Percentiles rank a stretch among this genome's conserved stretches.
Conservation (phyloP, 2,113 vertebrate species). For the Pelecanoides urinatrix region DNA sequence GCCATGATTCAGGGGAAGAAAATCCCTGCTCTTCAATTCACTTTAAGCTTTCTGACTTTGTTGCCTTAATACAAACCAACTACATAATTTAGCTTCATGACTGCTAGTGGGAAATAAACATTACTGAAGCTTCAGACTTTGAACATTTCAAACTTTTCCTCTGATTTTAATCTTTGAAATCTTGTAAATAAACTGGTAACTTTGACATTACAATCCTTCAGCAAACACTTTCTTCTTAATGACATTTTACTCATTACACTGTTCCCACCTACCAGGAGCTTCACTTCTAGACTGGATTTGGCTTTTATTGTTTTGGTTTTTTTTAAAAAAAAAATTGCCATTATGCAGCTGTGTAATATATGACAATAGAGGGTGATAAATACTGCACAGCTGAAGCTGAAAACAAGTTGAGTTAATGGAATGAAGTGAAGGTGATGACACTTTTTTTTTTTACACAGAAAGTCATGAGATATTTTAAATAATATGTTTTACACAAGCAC, state of each 20-base stretch:
- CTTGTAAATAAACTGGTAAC: background rate
- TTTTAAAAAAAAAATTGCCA: background rate
- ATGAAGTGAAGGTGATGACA: constrained; percentile 52
- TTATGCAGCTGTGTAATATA: constrained; percentile 46
- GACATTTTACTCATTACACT: background rate
- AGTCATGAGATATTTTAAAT: constrained; percentile 21
- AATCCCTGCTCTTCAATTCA: background rate
- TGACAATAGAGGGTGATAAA: constrained; percentile 43
- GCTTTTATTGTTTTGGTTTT: background rate
- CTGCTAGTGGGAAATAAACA: background rate
- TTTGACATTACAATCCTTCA: background rate
- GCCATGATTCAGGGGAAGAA: background rate
- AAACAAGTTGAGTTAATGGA: constrained; percentile 29
- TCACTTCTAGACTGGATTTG: background rate
- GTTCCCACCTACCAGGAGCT: background rate
- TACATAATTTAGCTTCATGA: background rate
- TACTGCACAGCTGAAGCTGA: constrained; percentile 42
- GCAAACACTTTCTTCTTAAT: background rate
- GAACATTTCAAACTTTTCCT: background rate
- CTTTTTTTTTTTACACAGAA: background rate
- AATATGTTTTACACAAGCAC: background rate
- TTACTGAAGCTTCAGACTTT: background rate
- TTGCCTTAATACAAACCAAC: background rate
- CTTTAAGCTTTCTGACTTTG: background rate
- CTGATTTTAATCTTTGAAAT: constrained; percentile 1